Percentiles rank a stretch among this genome's conserved stretches.
phyloP scores from a whole-genome alignment of 1,140 invertebrate genomes.

The Babylonia areolata region DNA sequence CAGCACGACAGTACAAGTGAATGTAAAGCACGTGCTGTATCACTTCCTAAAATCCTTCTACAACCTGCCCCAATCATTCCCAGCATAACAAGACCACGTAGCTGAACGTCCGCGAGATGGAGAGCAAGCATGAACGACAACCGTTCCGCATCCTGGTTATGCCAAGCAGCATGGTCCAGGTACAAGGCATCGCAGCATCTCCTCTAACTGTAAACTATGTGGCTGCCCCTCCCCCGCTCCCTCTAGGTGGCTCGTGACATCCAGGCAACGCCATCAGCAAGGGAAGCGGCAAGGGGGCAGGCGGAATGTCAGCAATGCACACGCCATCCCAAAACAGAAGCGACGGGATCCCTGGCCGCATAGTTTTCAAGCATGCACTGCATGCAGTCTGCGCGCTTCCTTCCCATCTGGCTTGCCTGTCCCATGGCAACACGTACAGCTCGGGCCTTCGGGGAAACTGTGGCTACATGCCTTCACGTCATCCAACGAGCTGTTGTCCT shows the following conservation, averaged over 20 bases:
- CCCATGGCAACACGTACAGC: not conserved
- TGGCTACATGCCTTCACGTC: not conserved
- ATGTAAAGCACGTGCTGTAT: no score
- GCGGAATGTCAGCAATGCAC: not conserved
- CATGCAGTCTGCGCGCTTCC: not conserved
- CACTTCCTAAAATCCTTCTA: no score
- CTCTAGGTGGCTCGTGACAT: not conserved
- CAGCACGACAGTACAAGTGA: no score
- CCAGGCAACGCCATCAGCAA: not conserved
- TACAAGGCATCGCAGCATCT: not conserved
- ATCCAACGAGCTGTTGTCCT: not conserved
- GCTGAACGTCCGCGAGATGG: no score
- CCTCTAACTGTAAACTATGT: not conserved
- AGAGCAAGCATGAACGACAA: not conserved
- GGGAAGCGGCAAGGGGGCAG: not conserved
- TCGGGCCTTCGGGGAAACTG: not conserved
- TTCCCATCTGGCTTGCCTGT: not conserved
- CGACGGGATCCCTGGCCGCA: not conserved
- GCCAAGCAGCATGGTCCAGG: not conserved
- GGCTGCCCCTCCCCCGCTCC: not conserved
- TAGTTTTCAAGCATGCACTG: not conserved
- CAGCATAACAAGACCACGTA: no score
- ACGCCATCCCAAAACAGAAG: not conserved
- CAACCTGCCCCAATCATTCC: no score
- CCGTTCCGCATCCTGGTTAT: not conserved